Percentiles rank a stretch among this genome's conserved stretches.
Evolutionary conservation across 1,140 invertebrate species (phyloP).

Genomic region (Lerema accius): DNA sequence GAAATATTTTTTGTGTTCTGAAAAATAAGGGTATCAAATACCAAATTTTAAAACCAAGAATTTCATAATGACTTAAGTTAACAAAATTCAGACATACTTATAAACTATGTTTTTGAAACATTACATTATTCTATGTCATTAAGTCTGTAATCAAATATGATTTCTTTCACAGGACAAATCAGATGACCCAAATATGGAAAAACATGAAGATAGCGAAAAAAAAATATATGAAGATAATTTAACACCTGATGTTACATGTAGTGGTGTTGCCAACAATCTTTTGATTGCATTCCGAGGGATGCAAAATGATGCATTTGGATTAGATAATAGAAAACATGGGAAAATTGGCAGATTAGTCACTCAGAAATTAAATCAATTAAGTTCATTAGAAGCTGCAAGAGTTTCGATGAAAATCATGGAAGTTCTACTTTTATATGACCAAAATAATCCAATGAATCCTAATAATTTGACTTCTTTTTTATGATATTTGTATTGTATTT

Average conservation of each 20-base stretch:
- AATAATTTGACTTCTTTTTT: slow-evolving; percentile 45
- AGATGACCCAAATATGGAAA: slow-evolving; percentile 27
- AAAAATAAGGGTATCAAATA: no score
- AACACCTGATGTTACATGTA: slow-evolving; percentile 44
- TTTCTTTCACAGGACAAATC: slow-evolving; percentile 37
- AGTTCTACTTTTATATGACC: slow-evolving; percentile 63
- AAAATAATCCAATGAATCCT: slow-evolving; percentile 65
- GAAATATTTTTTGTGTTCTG: no score
- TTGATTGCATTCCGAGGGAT: slow-evolving; percentile 57
- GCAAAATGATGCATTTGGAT: slow-evolving; percentile 63
- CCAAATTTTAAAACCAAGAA: no score
- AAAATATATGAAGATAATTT: slow-evolving; percentile 31
- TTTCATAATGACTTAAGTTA: no score
- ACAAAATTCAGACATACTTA: no score
- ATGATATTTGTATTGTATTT: slow-evolving; percentile 5
- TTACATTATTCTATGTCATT: no score
- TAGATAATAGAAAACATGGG: slow-evolving; percentile 57
- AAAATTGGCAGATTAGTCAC: slow-evolving; percentile 55
- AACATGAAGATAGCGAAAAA: slow-evolving; percentile 41
- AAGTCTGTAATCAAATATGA: no score
- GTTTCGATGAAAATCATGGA: slow-evolving; percentile 61
- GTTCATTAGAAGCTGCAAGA: slow-evolving; percentile 60
- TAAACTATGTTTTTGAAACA: no score
- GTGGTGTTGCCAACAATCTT: slow-evolving; percentile 55
- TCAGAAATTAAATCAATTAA: slow-evolving; percentile 59